A percentile compares a stretch with the other conserved stretches of the same genome.
Evolutionary conservation across 1,140 invertebrate genomes (phyloP).

Genomic region (Aphaenogaster ashmeadi): DNA sequence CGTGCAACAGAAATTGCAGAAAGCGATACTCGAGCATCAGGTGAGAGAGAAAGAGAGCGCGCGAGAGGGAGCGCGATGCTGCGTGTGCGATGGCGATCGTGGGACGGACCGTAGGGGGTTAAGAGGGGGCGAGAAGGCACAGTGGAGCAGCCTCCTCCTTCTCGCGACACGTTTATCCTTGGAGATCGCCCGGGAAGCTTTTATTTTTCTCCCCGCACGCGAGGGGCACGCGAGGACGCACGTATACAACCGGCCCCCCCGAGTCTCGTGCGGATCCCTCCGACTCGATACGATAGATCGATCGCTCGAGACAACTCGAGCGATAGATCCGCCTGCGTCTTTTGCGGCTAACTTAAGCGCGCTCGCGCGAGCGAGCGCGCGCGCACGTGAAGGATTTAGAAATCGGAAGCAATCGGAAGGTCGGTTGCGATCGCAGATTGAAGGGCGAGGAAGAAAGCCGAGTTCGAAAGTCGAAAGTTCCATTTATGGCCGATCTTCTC

Average conservation of each 20-base stretch:
- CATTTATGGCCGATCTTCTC: constrained; percentile 21
- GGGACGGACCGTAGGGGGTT: constrained; percentile 7
- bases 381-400: not conserved
- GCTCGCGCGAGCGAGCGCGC: not conserved
- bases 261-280: not conserved
- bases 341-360: constrained; percentile 33
- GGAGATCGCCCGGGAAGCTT: not conserved
- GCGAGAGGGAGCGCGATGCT: constrained; percentile 28
- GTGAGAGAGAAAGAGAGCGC: constrained; percentile 85
- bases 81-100: constrained; percentile 33
- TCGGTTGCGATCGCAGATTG: not conserved
- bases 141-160: not conserved
- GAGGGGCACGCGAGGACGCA: not conserved
- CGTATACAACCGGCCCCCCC: too few relatives aligned
- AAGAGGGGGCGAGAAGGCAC: constrained; percentile 12
- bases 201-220: not conserved
- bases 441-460: constrained; percentile 15
- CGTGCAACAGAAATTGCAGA: constrained; percentile 90
- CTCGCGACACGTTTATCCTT: not conserved
- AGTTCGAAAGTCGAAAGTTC: constrained; percentile 21
- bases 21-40: constrained; percentile 90
- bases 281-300: constrained; percentile 34
- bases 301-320: constrained; percentile 49
- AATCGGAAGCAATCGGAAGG: not conserved
- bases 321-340: constrained; percentile 34